These are phyloP conservation scores for Synergus laeviventris DNA, from an alignment of 2,888 invertebrate genomes.

Conservation along the genomic window DNA sequence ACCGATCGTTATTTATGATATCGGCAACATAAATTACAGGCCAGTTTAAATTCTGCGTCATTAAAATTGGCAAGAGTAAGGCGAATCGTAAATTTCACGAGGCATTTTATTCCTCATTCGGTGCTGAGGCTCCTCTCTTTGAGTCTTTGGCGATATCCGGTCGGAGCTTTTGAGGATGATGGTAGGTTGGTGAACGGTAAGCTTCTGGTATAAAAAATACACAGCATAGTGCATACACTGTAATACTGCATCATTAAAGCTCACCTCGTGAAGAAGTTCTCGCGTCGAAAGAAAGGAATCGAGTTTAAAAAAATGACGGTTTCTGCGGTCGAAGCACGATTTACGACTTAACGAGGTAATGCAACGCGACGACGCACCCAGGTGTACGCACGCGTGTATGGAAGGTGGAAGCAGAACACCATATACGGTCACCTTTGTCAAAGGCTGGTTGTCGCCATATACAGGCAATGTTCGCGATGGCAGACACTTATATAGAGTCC, in stretches of 20 bases:
- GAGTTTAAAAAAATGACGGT: constrained; percentile 35
- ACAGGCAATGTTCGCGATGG: constrained; percentile 75
- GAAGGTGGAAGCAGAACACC: constrained; percentile 73
- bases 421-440: constrained; percentile 75
- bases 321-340: constrained; percentile 55
- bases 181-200: background rate
- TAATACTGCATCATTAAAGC: constrained; percentile 32
- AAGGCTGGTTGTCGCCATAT: constrained; percentile 74
- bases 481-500: constrained; percentile 74
- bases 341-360: constrained; percentile 61
- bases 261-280: constrained; percentile 14
- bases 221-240: background rate
- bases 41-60: constrained; percentile 40
- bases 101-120: constrained; percentile 40
- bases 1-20: constrained; percentile 41
- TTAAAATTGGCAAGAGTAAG: constrained; percentile 39
- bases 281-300: constrained; percentile 17
- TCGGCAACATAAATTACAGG: constrained; percentile 40
- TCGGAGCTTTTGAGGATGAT: constrained; percentile 40
- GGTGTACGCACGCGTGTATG: constrained; percentile 63
- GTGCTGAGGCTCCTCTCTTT: background rate
- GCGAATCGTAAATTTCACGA: constrained; percentile 40
- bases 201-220: constrained; percentile 34
- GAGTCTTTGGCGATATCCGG: constrained; percentile 33
- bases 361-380: constrained; percentile 60